These are phyloP conservation scores for Meloidogyne chitwoodi DNA, from an alignment of 1,140 invertebrate species.

Conservation along the genomic window DNA sequence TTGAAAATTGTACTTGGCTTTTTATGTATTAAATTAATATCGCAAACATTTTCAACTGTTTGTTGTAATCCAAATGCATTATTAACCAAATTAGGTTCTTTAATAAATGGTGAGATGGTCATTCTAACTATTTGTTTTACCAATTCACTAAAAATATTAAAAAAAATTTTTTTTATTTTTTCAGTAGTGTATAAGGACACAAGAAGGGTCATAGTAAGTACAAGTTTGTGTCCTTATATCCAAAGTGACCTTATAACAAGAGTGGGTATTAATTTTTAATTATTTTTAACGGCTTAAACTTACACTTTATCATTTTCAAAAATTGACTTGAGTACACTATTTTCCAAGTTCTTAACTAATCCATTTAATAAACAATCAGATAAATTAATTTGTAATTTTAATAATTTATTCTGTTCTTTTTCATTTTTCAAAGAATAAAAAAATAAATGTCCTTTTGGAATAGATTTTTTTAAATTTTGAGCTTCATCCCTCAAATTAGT, in stretches of 20 bases:
- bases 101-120: neutral
- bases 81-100: neutral
- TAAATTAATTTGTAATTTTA: neutral
- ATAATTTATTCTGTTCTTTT: neutral
- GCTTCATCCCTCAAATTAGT: neutral
- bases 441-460: neutral
- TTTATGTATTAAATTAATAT: neutral
- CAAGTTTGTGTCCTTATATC: too few species aligned
- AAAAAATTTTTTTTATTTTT: too few species aligned
- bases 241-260: too few species aligned
- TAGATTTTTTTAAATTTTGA: neutral
- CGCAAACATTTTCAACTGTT: neutral
- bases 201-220: too few species aligned
- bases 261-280: neutral
- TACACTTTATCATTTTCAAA: neutral
- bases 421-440: neutral
- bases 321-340: neutral
- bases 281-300: neutral
- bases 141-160: neutral
- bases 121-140: neutral
- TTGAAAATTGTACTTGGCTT: neutral
- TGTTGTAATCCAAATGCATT: neutral
- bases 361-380: neutral
- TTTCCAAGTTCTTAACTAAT: neutral
- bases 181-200: too few species aligned